Conservation (phyloP, 2,888 invertebrate genomes). For the Ctenicera cuprea region DNA sequence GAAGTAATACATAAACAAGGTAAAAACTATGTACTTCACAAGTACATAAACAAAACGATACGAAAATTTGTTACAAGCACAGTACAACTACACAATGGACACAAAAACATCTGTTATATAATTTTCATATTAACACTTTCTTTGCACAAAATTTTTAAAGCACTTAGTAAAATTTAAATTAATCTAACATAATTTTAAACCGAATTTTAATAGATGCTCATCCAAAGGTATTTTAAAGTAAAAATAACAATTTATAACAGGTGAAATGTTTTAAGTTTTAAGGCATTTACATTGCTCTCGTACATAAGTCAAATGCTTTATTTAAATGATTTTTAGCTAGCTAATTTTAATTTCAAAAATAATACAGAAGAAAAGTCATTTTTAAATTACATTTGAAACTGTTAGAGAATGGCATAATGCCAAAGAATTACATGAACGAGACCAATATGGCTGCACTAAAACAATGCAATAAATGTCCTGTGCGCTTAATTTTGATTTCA, state of each 20-base stretch:
- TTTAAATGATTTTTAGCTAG: background rate
- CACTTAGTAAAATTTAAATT: conserved; percentile 33
- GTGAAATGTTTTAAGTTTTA: conserved; percentile 6
- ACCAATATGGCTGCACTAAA: conserved; percentile 39
- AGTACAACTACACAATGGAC: conserved; percentile 45
- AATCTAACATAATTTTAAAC: conserved; percentile 29
- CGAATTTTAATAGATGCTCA: conserved; percentile 11
- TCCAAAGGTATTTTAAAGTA: conserved; percentile 5
- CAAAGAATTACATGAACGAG: conserved; percentile 22
- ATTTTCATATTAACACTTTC: conserved; percentile 24
- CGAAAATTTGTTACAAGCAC: conserved; percentile 39
- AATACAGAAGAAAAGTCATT: background rate
- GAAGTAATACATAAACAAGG: conserved; percentile 48
- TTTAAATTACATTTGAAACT: no score
- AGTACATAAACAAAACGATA: conserved; percentile 47
- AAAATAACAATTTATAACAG: background rate
- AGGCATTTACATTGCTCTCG: conserved; percentile 35
- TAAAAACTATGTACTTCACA: conserved; percentile 50
- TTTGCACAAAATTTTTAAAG: conserved; percentile 43
- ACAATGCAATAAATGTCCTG: conserved; percentile 37
- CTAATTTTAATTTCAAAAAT: conserved; percentile 1
- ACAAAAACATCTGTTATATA: conserved; percentile 33
- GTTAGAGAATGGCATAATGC: no score
- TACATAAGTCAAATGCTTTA: conserved; percentile 9
- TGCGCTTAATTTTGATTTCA: conserved; percentile 48